Evolutionary conservation across 2,797 vertebrate species (phyloP).

Genomic region (Notoglanidium macrostoma): DNA sequence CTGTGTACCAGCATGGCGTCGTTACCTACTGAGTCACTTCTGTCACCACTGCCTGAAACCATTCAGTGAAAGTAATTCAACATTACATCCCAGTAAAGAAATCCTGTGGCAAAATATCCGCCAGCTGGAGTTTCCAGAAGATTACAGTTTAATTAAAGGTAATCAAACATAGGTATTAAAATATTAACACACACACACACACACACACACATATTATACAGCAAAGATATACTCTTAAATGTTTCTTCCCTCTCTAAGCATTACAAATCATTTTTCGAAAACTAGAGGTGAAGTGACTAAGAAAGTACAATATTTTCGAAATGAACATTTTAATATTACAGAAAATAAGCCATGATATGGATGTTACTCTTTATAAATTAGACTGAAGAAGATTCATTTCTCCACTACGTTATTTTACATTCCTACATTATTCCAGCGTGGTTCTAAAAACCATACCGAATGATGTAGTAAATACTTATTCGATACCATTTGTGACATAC

Average conservation of each 20-base stretch:
- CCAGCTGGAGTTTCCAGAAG: slow-evolving; percentile 21
- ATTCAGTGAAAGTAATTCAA: neutral
- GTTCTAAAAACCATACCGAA: neutral
- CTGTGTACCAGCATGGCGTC: slow-evolving; percentile 8
- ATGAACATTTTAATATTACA: neutral
- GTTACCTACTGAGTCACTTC: slow-evolving; percentile 26
- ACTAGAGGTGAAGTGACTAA: neutral
- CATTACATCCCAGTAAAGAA: slow-evolving; percentile 14
- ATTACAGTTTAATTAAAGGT: neutral
- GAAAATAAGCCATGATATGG: neutral
- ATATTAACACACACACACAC: neutral
- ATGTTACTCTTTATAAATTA: neutral
- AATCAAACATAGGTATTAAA: neutral
- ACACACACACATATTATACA: neutral
- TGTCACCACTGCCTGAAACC: slow-evolving; percentile 14
- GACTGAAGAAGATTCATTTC: neutral
- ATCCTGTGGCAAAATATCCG: neutral
- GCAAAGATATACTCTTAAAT: neutral
- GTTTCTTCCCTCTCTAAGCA: neutral
- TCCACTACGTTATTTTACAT: no score
- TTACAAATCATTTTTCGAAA: neutral
- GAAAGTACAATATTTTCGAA: neutral
- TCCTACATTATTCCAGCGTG: neutral
- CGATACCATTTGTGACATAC: neutral
- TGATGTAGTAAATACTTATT: neutral